Base-by-base conservation (phyloP, 1,140 invertebrate genomes). In the Penaeus vannamei region DNA sequence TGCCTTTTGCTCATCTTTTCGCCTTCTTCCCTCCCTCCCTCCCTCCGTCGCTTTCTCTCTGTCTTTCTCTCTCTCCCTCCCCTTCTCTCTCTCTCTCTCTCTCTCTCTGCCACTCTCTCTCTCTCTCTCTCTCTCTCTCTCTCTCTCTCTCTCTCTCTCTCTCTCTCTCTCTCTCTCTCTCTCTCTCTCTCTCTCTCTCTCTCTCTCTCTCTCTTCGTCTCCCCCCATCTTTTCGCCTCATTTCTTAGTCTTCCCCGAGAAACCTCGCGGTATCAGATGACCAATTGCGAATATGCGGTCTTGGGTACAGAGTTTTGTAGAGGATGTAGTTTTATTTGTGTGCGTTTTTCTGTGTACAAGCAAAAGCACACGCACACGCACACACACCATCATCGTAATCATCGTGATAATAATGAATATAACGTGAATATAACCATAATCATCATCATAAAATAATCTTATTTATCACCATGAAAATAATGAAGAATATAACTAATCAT, bases 101-200 rank as follows among this genome's bases (percentile, higher is more conserved):
- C 46, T 19, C 46, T 2, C 46, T 22, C 36, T 22, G 17, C 0
- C 53, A n/a, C 53, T n/a, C 59, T 26, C 26, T 61, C 59, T 82
- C 59, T 61, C 80, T 61, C 53, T 82, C 46, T 60, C 80, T 82
- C 59, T 82, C 80, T 61, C 22, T 82, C 46, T 61, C 26, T 61
- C 1, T 62, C 23, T 23, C 8, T 62, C 26, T 61, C 22, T 29
- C 10, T 29, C 8, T 81, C 42, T 53, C 42, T 53, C 42, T 53
- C 42, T 53, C 42, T 81, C 42, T 53, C 42, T 22, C 4, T 81
- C 79, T 81, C 53, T 23, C 17, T 19, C 42, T 53, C 42, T 46
- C 23, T 20, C 36, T 36, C 32, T 23, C 29, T 22, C 77, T 36
- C 32, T 42, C 42, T 53, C 36, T 53, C 36, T 26, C 46, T 59